Conservation (phyloP, 2,888 invertebrate species). For the Ernsta delagoae region DNA sequence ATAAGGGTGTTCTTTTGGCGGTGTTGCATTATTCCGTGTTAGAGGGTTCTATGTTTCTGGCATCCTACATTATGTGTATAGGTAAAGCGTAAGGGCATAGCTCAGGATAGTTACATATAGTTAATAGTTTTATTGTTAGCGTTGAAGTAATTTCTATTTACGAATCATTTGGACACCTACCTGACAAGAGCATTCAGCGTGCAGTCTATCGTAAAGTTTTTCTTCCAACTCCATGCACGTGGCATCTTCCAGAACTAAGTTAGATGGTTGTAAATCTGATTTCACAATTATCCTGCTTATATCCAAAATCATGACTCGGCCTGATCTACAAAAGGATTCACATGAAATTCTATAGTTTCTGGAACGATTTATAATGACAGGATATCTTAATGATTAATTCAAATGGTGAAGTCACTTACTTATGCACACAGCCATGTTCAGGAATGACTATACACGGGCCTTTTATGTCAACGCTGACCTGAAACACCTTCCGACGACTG, state of each 20-base stretch:
- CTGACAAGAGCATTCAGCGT: constrained; percentile 89
- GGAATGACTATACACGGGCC: constrained; percentile 91
- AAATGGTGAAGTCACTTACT: constrained; percentile 68
- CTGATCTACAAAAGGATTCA: constrained; percentile 75
- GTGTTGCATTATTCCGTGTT: no score
- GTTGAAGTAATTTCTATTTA: no score
- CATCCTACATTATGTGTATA: no score
- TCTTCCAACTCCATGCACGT: constrained; percentile 94
- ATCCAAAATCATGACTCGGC: constrained; percentile 89
- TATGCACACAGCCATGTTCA: constrained; percentile 88
- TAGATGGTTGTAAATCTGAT: constrained; percentile 89
- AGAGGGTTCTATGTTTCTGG: no score
- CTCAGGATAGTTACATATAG: no score
- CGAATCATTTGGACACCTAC: no score
- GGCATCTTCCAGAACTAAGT: constrained; percentile 88
- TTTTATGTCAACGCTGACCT: constrained; percentile 90
- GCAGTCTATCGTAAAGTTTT: constrained; percentile 90
- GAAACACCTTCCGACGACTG: constrained; percentile 83
- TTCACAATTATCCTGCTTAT: constrained; percentile 88
- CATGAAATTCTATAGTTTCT: background rate
- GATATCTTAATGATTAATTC: no score
- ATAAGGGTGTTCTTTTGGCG: no score
- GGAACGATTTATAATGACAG: no score
- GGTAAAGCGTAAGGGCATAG: no score
- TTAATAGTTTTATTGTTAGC: no score